Percentiles rank a stretch among this genome's conserved stretches.
phyloP scores from a whole-genome alignment of 1,140 invertebrate genomes.

The Calycopis cecrops region DNA sequence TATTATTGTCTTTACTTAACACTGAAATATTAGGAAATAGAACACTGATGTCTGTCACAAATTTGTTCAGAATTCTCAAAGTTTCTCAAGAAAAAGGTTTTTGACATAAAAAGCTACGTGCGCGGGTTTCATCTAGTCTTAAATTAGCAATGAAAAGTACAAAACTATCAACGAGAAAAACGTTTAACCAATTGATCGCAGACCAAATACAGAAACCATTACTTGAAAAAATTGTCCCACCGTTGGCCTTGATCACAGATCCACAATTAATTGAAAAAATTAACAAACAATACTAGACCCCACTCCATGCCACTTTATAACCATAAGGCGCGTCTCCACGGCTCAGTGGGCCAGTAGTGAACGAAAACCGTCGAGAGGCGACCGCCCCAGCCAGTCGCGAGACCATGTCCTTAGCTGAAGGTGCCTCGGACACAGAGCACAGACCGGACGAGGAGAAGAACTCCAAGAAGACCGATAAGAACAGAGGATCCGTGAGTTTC shows the following conservation, averaged over 20 bases:
- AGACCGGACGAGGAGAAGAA: constrained; percentile 36
- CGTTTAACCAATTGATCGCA: background rate
- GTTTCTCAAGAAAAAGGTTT: too few species aligned
- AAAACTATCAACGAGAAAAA: too few species aligned
- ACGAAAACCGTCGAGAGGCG: constrained; percentile 41
- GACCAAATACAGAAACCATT: background rate
- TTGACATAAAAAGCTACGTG: too few species aligned
- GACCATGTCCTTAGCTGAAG: constrained; percentile 67
- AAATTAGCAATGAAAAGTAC: too few species aligned
- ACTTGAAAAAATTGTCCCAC: background rate
- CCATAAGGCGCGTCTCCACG: constrained; percentile 52
- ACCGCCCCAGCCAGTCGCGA: constrained; percentile 40
- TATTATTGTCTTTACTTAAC: too few species aligned
- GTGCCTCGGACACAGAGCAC: constrained; percentile 57
- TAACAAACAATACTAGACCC: constrained; percentile 27
- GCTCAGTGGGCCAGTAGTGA: constrained; percentile 33
- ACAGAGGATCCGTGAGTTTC: constrained; percentile 36
- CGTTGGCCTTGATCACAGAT: constrained; percentile 8
- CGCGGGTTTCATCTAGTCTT: too few species aligned
- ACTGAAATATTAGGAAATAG: too few species aligned
- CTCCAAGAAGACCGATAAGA: constrained; percentile 42
- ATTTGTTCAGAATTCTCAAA: too few species aligned
- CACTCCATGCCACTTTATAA: constrained; percentile 33
- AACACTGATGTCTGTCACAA: too few species aligned
- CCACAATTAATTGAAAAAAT: constrained; percentile 21